Conservation (phyloP, 2,888 invertebrate genomes). For the Cheiracanthium punctorium region DNA sequence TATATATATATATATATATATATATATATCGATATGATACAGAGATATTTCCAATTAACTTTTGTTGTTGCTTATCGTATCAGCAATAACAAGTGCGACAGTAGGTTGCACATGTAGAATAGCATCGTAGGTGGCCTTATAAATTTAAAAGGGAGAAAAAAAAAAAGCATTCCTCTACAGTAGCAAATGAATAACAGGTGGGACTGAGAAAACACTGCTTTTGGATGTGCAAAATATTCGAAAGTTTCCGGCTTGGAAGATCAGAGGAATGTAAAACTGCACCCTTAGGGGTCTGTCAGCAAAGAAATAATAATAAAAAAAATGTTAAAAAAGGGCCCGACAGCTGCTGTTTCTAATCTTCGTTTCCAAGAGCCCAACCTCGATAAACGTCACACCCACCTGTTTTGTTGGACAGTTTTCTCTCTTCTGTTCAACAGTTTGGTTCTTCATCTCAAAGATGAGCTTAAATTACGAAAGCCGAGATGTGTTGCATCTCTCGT, state of each 20-base stretch:
- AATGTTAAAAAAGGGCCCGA: slow-evolving; percentile 25
- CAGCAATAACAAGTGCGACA: too few relatives aligned
- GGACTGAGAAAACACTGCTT: neutral
- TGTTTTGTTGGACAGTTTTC: slow-evolving; percentile 20
- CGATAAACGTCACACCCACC: slow-evolving; percentile 64
- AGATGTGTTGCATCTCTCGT: neutral
- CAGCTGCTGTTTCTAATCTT: slow-evolving; percentile 46
- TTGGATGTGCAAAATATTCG: slow-evolving; percentile 1
- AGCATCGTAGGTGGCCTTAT: slow-evolving; percentile 13
- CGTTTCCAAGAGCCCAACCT: slow-evolving; percentile 27
- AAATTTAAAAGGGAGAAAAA: neutral
- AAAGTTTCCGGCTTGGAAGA: slow-evolving; percentile 10
- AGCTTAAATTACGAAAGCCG: neutral
- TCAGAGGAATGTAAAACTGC: slow-evolving; percentile 10
- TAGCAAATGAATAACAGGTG: slow-evolving; percentile 15
- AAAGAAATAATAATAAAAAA: neutral
- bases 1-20: too few relatives aligned
- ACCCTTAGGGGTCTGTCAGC: slow-evolving; percentile 8
- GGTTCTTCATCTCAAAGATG: neutral
- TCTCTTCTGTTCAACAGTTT: neutral
- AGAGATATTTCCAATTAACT: too few relatives aligned
- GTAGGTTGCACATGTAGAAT: too few relatives aligned
- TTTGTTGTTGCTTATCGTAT: too few relatives aligned
- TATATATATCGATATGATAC: too few relatives aligned
- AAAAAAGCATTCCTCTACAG: neutral